Percentiles rank a stretch among this genome's conserved stretches.
Conservation (phyloP, 2,113 vertebrate species). For the Cephalopterus ornatus region DNA sequence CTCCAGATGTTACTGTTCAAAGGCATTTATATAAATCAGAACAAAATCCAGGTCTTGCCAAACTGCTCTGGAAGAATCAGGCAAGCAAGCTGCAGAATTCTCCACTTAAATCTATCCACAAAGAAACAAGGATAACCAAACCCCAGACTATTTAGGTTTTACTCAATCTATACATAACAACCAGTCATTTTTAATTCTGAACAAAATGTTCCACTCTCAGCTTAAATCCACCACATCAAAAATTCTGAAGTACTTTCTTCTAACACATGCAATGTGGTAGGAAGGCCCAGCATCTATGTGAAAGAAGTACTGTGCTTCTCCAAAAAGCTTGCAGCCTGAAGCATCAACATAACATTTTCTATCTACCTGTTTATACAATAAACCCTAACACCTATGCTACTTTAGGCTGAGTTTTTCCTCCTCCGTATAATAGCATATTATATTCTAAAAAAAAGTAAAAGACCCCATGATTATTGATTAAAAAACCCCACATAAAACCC, state of each 20-base stretch:
- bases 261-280: no score
- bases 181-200: neutral
- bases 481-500: neutral
- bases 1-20: slow-evolving; percentile 57
- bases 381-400: neutral
- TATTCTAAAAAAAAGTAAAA: neutral
- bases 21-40: slow-evolving; percentile 47
- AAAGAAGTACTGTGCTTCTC: neutral
- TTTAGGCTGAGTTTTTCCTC: neutral
- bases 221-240: neutral
- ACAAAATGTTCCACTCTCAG: neutral
- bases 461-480: neutral
- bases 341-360: neutral
- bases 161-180: neutral
- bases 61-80: slow-evolving; percentile 11
- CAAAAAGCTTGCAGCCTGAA: neutral
- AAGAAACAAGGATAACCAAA: neutral
- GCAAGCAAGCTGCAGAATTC: neutral
- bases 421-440: neutral
- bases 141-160: neutral
- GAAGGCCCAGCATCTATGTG: neutral
- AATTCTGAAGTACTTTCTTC: neutral
- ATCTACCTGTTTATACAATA: neutral
- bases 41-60: slow-evolving; percentile 30
- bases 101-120: neutral